These are phyloP conservation scores for Cordilura impudica DNA, from an alignment of 2,888 invertebrate genomes.

Conservation along the genomic window DNA sequence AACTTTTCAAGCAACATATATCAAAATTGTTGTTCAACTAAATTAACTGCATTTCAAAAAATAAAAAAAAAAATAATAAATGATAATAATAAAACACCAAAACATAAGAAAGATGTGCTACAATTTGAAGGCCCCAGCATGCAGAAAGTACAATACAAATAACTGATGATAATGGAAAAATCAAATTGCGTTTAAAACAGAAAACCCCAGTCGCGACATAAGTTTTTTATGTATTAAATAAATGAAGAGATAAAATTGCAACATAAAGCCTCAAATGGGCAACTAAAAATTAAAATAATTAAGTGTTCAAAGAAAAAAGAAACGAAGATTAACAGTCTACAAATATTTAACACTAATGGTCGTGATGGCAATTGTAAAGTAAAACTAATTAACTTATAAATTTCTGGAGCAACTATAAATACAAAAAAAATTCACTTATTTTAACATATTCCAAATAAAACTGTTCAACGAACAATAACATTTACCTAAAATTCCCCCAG, in stretches of 20 bases:
- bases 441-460: conserved; percentile 28
- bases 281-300: conserved; percentile 15
- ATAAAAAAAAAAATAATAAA: not conserved
- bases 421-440: conserved; percentile 5
- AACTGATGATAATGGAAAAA: conserved; percentile 13
- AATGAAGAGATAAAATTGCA: conserved; percentile 29
- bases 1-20: not conserved
- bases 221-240: conserved; percentile 5
- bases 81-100: too few species aligned
- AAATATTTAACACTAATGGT: conserved; percentile 46
- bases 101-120: not conserved
- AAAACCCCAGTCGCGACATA: conserved; percentile 8
- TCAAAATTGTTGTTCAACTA: not conserved
- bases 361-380: conserved; percentile 37
- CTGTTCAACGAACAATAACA: conserved; percentile 38
- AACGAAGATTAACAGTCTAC: conserved; percentile 1
- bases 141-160: conserved; percentile 5
- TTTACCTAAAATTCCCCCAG: conserved; percentile 14
- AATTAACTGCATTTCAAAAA: conserved; percentile 23
- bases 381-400: conserved; percentile 42
- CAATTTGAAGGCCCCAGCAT: conserved; percentile 24
- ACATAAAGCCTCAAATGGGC: conserved; percentile 35
- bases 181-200: conserved; percentile 22
- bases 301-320: not conserved
- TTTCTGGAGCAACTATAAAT: conserved; percentile 61